Evolutionary conservation across 2,888 invertebrate species (phyloP).

Genomic region (Shargacucullia verbasci): DNA sequence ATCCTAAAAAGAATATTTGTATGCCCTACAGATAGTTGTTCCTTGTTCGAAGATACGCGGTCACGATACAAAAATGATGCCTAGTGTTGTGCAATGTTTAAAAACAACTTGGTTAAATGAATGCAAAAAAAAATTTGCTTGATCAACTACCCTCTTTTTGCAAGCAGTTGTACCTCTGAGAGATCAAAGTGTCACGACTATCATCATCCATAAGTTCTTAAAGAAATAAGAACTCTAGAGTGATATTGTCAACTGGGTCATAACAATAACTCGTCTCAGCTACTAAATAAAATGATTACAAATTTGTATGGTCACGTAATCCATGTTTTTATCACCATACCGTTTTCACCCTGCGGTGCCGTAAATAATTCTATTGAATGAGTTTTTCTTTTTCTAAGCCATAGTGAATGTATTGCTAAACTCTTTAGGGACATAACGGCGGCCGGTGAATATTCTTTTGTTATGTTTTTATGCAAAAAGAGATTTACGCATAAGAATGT

Average conservation of each 20-base stretch:
- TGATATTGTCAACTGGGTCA: slow-evolving; percentile 27
- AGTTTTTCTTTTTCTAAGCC: slow-evolving; percentile 38
- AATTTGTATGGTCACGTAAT: slow-evolving; percentile 59
- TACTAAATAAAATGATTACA: slow-evolving; percentile 49
- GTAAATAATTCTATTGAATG: slow-evolving; percentile 50
- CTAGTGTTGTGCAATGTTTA: no score
- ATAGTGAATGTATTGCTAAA: slow-evolving; percentile 25
- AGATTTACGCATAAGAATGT: slow-evolving; percentile 41
- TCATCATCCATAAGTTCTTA: no score
- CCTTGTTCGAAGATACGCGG: no score
- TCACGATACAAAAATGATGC: no score
- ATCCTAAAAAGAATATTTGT: no score
- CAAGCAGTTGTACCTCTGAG: no score
- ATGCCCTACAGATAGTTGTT: no score
- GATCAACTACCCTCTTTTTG: no score
- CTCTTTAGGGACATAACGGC: slow-evolving; percentile 38
- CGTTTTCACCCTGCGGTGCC: slow-evolving; percentile 47
- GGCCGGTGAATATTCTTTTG: slow-evolving; percentile 46
- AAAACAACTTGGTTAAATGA: no score
- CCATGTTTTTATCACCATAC: slow-evolving; percentile 41
- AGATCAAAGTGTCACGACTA: no score
- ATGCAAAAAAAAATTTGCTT: no score
- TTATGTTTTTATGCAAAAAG: slow-evolving; percentile 44
- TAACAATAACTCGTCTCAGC: slow-evolving; percentile 20
- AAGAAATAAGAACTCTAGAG: neutral